Base-by-base conservation (phyloP, 64 coral and sea anemone genomes). In the Trachythela sp. region DNA sequence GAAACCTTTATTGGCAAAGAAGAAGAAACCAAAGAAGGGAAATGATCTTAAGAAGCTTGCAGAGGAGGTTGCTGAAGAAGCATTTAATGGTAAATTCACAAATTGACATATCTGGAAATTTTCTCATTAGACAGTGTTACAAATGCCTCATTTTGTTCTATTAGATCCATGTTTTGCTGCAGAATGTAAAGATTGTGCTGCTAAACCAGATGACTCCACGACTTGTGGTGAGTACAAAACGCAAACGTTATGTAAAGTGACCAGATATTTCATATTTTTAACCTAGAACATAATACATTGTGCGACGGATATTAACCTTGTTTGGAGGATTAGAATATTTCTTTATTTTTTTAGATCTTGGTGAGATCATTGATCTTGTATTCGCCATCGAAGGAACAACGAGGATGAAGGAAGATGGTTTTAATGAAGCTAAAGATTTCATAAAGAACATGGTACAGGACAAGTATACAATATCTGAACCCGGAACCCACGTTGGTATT, bases 91-190 rank as follows among this genome's bases (percentile, higher is more conserved):
- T 94, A 26, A 89, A 88, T 56, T 17, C 13, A 36, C 24, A 56
- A 22, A 0, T 18, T 48, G 34, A 3, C 6, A 18, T 50, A 48
- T 7, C 1, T 29, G 11, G n/a, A 15, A 56, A 26, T 30, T 3
- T 22, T 85, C 0, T 20, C 0, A 3, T 5, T n/a, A 22, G 22
- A 15, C 13, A 72, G 1, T 80, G 35, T 15, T 34, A 30, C 31
- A 80, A 38, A 2, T 37, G 9, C 20, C 10, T 5, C 33, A 13
- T 35, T 35, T 29, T 80, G 20, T 45, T 80, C 35, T 84, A 77
- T 27, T n/a, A 99, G 96, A 99, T 90, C 93, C 93, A 15, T 99
- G 96, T 20, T 60, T 93, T 9, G 91, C 88, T 40, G 89, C 92
- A 40, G 89, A 84, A 41, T 99, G 96, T 75, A 71, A 91, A 27